Percentiles rank a stretch among this genome's conserved stretches.
phyloP scores from a whole-genome alignment of 1,140 invertebrate species.

The Argopecten irradians region DNA sequence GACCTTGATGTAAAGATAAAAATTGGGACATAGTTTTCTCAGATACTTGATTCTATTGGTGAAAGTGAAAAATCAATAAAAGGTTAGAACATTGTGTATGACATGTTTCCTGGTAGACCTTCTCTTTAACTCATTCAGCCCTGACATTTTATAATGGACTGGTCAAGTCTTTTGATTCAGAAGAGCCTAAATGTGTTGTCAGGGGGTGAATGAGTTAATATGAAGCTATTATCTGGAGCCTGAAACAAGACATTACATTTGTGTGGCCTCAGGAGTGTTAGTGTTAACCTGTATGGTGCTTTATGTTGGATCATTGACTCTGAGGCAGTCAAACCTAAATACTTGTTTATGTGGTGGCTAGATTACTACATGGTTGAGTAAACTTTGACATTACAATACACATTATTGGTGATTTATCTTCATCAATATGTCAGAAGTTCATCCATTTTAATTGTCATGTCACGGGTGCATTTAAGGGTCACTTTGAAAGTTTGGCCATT shows the following conservation, averaged over 20 bases:
- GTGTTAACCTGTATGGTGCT: neutral
- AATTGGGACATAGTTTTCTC: too few relatives aligned
- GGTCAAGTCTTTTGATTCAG: neutral
- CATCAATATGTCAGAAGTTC: neutral
- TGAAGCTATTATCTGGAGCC: too few relatives aligned
- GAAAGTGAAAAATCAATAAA: too few relatives aligned
- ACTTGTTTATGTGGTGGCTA: neutral
- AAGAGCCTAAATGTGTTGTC: neutral
- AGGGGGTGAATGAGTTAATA: neutral
- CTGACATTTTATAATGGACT: too few relatives aligned
- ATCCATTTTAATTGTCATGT: neutral
- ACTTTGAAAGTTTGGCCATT: neutral
- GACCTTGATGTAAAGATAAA: too few relatives aligned
- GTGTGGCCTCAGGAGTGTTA: neutral
- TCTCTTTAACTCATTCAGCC: too few relatives aligned
- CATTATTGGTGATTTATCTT: neutral
- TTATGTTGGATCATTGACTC: constrained; percentile 1
- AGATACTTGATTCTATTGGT: too few relatives aligned
- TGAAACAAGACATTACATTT: neutral
- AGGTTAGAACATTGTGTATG: too few relatives aligned
- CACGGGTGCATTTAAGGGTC: neutral
- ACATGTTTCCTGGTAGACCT: too few relatives aligned
- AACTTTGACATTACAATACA: neutral
- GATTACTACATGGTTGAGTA: neutral
- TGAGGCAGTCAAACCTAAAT: neutral